Conservation (phyloP, 2,113 vertebrate species). For the Eublepharis macularius region DNA sequence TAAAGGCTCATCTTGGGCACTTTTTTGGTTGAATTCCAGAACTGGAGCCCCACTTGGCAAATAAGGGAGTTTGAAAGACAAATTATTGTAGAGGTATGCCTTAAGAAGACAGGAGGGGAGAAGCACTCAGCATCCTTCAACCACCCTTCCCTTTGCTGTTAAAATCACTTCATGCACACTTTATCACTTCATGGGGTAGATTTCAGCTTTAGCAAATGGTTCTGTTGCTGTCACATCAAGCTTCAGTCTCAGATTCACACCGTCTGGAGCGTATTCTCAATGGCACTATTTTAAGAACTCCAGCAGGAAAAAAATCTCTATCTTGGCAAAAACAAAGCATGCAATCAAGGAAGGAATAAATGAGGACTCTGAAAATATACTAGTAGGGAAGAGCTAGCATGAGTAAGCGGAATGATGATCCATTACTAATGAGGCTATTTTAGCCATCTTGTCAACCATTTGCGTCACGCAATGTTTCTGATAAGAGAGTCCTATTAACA, state of each 20-base stretch:
- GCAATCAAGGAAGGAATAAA: slow-evolving; percentile 50
- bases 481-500: slow-evolving; percentile 26
- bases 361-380: slow-evolving; percentile 17
- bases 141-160: not conserved
- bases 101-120: not conserved
- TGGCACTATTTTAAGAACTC: slow-evolving; percentile 41
- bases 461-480: slow-evolving; percentile 7
- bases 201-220: not conserved
- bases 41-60: too few species aligned
- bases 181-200: not conserved
- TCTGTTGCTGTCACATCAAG: not conserved
- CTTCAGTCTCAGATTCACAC: slow-evolving; percentile 33
- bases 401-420: not conserved
- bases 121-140: not conserved
- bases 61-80: too few species aligned
- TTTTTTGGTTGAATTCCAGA: too few species aligned
- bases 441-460: slow-evolving; percentile 17
- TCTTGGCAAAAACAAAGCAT: slow-evolving; percentile 47
- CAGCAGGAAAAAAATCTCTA: slow-evolving; percentile 33
- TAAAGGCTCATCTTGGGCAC: too few species aligned
- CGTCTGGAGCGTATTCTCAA: not conserved
- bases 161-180: slow-evolving; percentile 4
- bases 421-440: slow-evolving; percentile 30
- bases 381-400: slow-evolving; percentile 23
- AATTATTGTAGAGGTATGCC: not conserved